Base-by-base conservation (phyloP, 2,888 invertebrate genomes). In the Druceiella hillmani region DNA sequence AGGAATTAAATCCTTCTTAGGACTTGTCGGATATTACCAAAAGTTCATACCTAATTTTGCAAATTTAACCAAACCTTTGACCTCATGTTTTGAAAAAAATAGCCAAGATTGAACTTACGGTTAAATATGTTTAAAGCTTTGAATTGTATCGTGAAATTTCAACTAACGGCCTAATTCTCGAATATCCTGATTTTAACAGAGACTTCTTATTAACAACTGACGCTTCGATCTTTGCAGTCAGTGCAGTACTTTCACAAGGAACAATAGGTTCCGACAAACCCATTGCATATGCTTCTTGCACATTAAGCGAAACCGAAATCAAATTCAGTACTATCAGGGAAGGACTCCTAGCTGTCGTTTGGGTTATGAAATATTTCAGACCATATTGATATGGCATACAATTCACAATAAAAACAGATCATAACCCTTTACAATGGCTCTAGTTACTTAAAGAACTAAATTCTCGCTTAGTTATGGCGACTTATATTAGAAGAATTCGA, bases 241-340 rank as follows among this genome's bases (percentile, higher is more conserved):
- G 49, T 0, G 44, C 43, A 3, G 38, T 50, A 6, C 30, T 51
- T n/a, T 40, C 41, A 1, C 49, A 50, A 40, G 43, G 38, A 3
- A n/a, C 17, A 36, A 3, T 35, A 15, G 36, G 33, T 3, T 26
- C 29, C 2, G 44, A 37, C 16, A 16, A 41, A 13, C 54, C 52
- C 1, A 40, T 55, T 3, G 49, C 49, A n/a, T 54, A 48, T 39
- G 46, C 50, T 0, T 50, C 49, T 4, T 16, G 53, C 10, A 47
- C 48, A 1, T 33, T 51, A 7, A 46, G 41, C 10, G 17, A 32
- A 7, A 36, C 47, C 0, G 48, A 53, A 46, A 22, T 12, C 5
- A 52, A 46, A 11, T 53, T 54, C 25, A 39, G 38, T 4, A 50
- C 50, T 1, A 49, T 44, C 2, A 40, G 41, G 9, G 39, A 41